Evolutionary conservation across 2,888 invertebrate genomes (phyloP).

Genomic region (Drosophila subquinaria): DNA sequence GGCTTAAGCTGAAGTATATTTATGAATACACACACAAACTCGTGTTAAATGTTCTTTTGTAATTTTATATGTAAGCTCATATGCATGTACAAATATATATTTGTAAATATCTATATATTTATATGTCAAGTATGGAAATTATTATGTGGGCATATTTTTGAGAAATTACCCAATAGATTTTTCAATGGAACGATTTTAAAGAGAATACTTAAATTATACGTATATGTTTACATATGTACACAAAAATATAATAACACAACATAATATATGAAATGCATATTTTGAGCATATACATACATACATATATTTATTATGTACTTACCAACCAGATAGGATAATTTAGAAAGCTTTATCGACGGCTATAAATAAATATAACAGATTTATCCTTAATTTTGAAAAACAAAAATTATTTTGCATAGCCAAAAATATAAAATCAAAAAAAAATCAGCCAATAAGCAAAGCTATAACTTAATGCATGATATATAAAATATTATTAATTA

Average conservation of each 20-base stretch:
- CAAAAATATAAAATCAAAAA: slow-evolving; percentile 11
- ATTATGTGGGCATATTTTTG: slow-evolving; percentile 67
- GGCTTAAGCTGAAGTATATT: slow-evolving; percentile 25
- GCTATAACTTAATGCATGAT: slow-evolving; percentile 27
- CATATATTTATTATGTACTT: slow-evolving; percentile 64
- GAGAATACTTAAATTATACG: slow-evolving; percentile 46
- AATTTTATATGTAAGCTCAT: slow-evolving; percentile 62
- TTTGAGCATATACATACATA: slow-evolving; percentile 53
- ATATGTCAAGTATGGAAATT: slow-evolving; percentile 42
- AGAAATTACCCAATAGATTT: slow-evolving; percentile 64
- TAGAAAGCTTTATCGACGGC: slow-evolving; percentile 64
- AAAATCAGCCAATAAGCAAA: slow-evolving; percentile 32
- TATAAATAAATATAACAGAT: slow-evolving; percentile 12
- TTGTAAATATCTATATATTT: slow-evolving; percentile 35
- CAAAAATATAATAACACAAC: slow-evolving; percentile 17
- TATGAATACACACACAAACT: slow-evolving; percentile 37
- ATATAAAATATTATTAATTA: slow-evolving; percentile 33
- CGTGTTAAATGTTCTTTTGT: slow-evolving; percentile 68
- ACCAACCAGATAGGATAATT: slow-evolving; percentile 39
- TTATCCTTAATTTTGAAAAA: slow-evolving; percentile 22
- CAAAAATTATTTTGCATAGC: slow-evolving; percentile 1
- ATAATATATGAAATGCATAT: slow-evolving; percentile 31
- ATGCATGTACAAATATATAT: slow-evolving; percentile 37
- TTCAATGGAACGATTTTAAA: slow-evolving; percentile 66
- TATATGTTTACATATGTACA: slow-evolving; percentile 34